These are phyloP conservation scores for Craniophora ligustri DNA, from an alignment of 2,888 invertebrate genomes.

Conservation along the genomic window DNA sequence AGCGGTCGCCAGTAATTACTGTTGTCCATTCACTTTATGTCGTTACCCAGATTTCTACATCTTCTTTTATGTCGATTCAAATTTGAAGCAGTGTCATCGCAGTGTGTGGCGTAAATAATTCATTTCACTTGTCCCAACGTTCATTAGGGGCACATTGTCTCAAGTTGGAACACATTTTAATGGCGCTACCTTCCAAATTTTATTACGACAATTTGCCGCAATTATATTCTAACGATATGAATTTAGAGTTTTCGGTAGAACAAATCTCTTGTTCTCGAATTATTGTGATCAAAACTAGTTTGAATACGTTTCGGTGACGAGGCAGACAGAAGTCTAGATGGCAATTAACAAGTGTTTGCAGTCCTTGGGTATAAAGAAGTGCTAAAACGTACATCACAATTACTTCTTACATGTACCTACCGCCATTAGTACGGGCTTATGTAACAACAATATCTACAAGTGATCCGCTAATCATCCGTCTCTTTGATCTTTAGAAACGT, in stretches of 20 bases:
- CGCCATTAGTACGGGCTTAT: slow-evolving; percentile 77
- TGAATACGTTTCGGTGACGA: slow-evolving; percentile 46
- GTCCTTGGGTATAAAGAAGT: slow-evolving; percentile 74
- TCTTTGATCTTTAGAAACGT: slow-evolving; percentile 72
- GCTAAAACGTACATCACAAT: slow-evolving; percentile 81
- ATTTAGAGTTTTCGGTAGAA: slow-evolving; percentile 59
- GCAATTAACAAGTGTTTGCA: slow-evolving; percentile 54
- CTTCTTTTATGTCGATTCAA: slow-evolving; percentile 78
- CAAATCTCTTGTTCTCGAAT: slow-evolving; percentile 50
- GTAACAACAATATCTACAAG: slow-evolving; percentile 79
- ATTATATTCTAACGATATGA: slow-evolving; percentile 67
- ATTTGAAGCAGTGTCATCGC: slow-evolving; percentile 73
- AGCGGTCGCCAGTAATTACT: slow-evolving; percentile 80
- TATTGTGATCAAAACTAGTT: slow-evolving; percentile 32
- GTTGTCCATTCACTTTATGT: slow-evolving; percentile 85
- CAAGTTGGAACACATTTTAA: slow-evolving; percentile 75
- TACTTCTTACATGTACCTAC: slow-evolving; percentile 67
- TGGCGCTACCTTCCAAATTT: slow-evolving; percentile 77
- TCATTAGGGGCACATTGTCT: slow-evolving; percentile 84
- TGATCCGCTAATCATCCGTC: slow-evolving; percentile 80
- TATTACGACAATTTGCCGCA: slow-evolving; percentile 75
- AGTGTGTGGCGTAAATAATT: slow-evolving; percentile 86
- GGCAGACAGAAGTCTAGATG: slow-evolving; percentile 29
- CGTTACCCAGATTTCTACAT: slow-evolving; percentile 83
- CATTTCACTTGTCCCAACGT: slow-evolving; percentile 73